Evolutionary conservation across 2,797 vertebrate genomes (phyloP).

Genomic region (Pseudochirops cupreus): DNA sequence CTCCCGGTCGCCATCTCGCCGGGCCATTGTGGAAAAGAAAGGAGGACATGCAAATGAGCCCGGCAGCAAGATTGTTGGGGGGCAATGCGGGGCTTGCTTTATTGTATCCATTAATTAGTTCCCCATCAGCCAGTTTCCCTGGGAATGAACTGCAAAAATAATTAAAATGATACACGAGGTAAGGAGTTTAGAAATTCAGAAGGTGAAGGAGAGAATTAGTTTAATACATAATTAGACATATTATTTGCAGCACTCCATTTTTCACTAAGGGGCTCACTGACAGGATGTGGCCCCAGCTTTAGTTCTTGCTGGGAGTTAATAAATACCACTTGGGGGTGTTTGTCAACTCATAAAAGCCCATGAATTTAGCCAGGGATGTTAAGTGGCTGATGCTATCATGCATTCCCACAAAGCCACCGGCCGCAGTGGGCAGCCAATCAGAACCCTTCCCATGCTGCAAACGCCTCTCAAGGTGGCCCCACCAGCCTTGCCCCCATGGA

Average conservation of each 20-base stretch:
- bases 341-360: slow-evolving; percentile 65
- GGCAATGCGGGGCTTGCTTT: slow-evolving; percentile 85
- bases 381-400: slow-evolving; percentile 69
- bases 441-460: slow-evolving; percentile 66
- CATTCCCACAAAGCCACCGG: slow-evolving; percentile 57
- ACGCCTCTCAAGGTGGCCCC: slow-evolving; percentile 54
- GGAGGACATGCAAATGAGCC: slow-evolving; percentile 83
- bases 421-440: slow-evolving; percentile 47
- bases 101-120: slow-evolving; percentile 90
- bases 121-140: slow-evolving; percentile 84
- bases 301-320: slow-evolving; percentile 59
- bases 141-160: slow-evolving; percentile 87
- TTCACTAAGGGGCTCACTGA: slow-evolving; percentile 69
- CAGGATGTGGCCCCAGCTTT: slow-evolving; percentile 61
- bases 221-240: slow-evolving; percentile 81
- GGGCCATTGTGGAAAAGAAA: slow-evolving; percentile 82
- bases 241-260: slow-evolving; percentile 76
- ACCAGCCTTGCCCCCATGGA: neutral
- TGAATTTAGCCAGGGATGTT: slow-evolving; percentile 67
- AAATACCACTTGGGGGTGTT: slow-evolving; percentile 69
- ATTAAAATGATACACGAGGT: slow-evolving; percentile 90
- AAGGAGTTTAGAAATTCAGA: slow-evolving; percentile 86
- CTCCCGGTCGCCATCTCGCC: slow-evolving; percentile 38
- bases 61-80: slow-evolving; percentile 77
- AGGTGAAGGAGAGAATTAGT: slow-evolving; percentile 81